phyloP scores from a whole-genome alignment of 2,888 invertebrate species.

The Diloba caeruleocephala region DNA sequence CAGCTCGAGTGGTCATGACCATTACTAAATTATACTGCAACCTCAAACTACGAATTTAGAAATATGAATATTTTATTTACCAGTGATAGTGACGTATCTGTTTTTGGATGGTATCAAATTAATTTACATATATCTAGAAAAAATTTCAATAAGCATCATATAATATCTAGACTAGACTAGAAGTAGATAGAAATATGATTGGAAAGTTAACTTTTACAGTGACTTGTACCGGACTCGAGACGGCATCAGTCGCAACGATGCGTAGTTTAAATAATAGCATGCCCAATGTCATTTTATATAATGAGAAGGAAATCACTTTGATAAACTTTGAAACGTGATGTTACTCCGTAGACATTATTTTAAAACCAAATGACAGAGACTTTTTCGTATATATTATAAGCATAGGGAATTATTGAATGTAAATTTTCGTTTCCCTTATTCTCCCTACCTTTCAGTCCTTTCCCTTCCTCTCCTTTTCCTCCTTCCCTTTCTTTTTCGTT shows the following conservation, averaged over 20 bases:
- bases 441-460: too few relatives aligned
- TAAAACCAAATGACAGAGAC: too few relatives aligned
- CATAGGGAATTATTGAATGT: too few relatives aligned
- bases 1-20: conserved; percentile 62
- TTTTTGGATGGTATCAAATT: conserved; percentile 22
- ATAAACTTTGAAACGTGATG: conserved; percentile 6
- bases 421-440: too few relatives aligned
- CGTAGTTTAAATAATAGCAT: conserved; percentile 55
- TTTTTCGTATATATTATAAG: too few relatives aligned
- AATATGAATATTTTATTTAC: conserved; percentile 48
- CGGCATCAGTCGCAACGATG: conserved; percentile 67
- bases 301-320: conserved; percentile 18
- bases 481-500: too few relatives aligned
- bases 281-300: conserved; percentile 64
- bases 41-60: conserved; percentile 52
- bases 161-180: conserved; percentile 32
- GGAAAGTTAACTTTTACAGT: conserved; percentile 58
- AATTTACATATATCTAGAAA: conserved; percentile 25
- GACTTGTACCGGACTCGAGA: conserved; percentile 56
- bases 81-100: conserved; percentile 15
- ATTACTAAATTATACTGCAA: conserved; percentile 57
- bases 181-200: conserved; percentile 46
- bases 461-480: too few relatives aligned
- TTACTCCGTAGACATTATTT: background rate
- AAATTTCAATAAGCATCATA: conserved; percentile 19